These are phyloP conservation scores for Branchipolynoe longqiensis DNA, from an alignment of 2,888 invertebrate genomes.

Conservation along the genomic window DNA sequence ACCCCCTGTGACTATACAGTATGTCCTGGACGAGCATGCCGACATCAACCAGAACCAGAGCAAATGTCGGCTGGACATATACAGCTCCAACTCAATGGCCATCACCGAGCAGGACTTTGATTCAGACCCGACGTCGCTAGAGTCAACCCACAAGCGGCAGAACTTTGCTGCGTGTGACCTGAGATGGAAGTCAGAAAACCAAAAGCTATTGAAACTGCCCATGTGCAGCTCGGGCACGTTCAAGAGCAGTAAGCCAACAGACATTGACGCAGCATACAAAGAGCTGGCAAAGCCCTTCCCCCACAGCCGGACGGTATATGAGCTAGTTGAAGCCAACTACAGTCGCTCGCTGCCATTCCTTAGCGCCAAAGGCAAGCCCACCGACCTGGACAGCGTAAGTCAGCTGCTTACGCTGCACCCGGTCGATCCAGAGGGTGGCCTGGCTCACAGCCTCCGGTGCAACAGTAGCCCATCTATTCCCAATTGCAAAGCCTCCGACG, in stretches of 20 bases:
- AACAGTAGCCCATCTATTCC: constrained; percentile 44
- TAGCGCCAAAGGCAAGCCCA: constrained; percentile 44
- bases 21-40: not conserved
- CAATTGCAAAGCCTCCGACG: constrained; percentile 38
- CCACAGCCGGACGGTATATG: constrained; percentile 35
- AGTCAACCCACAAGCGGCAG: constrained; percentile 25
- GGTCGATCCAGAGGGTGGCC: constrained; percentile 12
- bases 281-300: constrained; percentile 24
- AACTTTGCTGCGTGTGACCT: constrained; percentile 32
- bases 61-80: not conserved
- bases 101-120: constrained; percentile 2
- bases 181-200: constrained; percentile 21
- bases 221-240: constrained; percentile 32
- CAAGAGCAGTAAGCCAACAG: constrained; percentile 44
- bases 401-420: constrained; percentile 25
- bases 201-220: constrained; percentile 19
- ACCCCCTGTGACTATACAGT: constrained; percentile 35
- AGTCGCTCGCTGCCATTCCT: constrained; percentile 44
- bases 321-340: constrained; percentile 39
- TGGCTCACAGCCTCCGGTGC: constrained; percentile 28
- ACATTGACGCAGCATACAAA: constrained; percentile 44
- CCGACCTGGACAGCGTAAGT: constrained; percentile 34
- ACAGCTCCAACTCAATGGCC: not conserved
- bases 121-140: constrained; percentile 34
- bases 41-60: constrained; percentile 30